Percentiles rank a stretch among this genome's conserved stretches.
Conservation (phyloP, 2,797 vertebrate genomes). For the Arremon aurantiirostris region DNA sequence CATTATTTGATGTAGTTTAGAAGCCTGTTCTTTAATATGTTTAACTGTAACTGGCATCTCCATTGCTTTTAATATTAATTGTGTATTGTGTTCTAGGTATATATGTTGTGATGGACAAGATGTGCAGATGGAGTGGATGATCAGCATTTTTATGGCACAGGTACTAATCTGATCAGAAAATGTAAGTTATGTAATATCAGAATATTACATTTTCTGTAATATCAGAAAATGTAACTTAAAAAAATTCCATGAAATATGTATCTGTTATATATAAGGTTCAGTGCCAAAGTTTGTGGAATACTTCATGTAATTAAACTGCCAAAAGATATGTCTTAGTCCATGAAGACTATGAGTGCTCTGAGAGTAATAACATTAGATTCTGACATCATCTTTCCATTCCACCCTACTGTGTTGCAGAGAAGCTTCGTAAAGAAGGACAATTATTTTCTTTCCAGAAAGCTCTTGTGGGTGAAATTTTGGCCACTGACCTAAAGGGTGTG, state of each 20-base stretch:
- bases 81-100: conserved; percentile 77
- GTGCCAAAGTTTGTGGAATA: background rate
- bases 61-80: background rate
- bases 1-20: background rate
- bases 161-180: conserved; percentile 68
- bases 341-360: background rate
- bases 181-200: no score
- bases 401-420: background rate
- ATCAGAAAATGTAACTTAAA: background rate
- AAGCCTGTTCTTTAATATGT: background rate
- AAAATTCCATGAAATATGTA: background rate
- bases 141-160: conserved; percentile 87
- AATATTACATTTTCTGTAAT: no score
- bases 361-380: background rate
- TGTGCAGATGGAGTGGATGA: conserved; percentile 87
- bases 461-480: background rate
- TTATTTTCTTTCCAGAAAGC: background rate
- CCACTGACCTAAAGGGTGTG: background rate
- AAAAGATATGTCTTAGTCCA: background rate
- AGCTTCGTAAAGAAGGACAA: background rate
- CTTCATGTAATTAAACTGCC: background rate
- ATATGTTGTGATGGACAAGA: conserved; percentile 89
- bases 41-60: background rate
- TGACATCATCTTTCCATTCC: background rate
- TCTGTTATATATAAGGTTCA: background rate